Base-by-base conservation (phyloP, 2,888 invertebrate genomes). In the Cheilosia scutellata region DNA sequence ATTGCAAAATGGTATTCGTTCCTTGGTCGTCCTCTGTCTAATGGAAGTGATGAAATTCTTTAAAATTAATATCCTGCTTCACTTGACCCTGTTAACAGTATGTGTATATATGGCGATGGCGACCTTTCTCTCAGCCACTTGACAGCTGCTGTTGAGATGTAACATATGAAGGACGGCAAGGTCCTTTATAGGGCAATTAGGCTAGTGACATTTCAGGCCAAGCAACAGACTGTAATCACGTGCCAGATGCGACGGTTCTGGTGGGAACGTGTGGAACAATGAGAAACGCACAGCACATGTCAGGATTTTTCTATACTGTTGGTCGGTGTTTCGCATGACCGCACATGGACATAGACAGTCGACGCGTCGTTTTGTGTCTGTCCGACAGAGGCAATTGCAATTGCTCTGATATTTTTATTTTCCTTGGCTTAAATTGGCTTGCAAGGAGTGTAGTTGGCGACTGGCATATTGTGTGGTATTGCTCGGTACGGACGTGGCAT, bases 251-350 rank as follows among this genome's bases (percentile, higher is more conserved):
- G 40, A 11, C 33, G 11, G 37, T 4, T 58, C n/a, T 1, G 16
- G n/a, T 0, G 13, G 16, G 27, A 79, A 40, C 68, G 68, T 68
- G 44, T 80, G 62, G 40, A 63, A 20, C 31, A 51, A 53, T 20
- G 9, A 0, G 53, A 51, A 68, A 63, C 65, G 53, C 80, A 80
- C 44, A 75, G 53, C 80, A 80, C 44, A 75, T 68, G 74, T 29
- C 27, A 40, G 20, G 60, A 47, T 20, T 33, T 60, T 60, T 29
- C 25, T 6, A 20, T 20, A 7, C 47, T 25, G 20, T 47, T n/a
- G 2, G 25, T 58, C 6, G 20, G 20, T 49, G 47, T 44, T 68
- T 55, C 75, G 55, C 66, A 62, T 66, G 66, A 44, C 65, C 42
- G 58, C 65, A 51, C 51, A 63, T 47, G 29, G 58, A 57, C 27